These are phyloP conservation scores for Trissolcus japonicus DNA, from an alignment of 2,888 invertebrate genomes.

Conservation along the genomic window DNA sequence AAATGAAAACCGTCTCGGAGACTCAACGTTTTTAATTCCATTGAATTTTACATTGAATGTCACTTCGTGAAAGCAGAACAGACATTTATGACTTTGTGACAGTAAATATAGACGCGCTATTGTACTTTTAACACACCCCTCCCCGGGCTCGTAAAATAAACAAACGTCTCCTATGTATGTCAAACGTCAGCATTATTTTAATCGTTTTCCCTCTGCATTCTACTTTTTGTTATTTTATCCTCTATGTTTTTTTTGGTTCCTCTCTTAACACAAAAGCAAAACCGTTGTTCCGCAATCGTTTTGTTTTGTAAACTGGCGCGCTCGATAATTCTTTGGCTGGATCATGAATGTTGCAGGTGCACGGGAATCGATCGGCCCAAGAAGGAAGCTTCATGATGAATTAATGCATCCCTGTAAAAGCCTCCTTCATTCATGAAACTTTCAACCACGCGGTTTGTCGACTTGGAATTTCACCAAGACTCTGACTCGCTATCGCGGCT, in stretches of 20 bases:
- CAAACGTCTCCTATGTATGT: slow-evolving; percentile 23
- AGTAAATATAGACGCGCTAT: slow-evolving; percentile 8
- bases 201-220: neutral
- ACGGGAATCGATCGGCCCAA: no score
- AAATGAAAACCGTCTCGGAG: no score
- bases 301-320: neutral
- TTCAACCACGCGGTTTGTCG: neutral
- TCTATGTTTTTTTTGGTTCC: slow-evolving; percentile 9
- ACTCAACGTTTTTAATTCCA: no score
- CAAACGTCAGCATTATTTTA: slow-evolving; percentile 15
- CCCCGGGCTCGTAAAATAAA: slow-evolving; percentile 17
- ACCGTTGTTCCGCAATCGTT: no score
- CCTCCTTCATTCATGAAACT: neutral
- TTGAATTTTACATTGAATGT: no score
- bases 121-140: slow-evolving; percentile 24
- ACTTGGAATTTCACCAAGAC: no score
- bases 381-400: no score
- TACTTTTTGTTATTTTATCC: slow-evolving; percentile 4
- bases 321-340: slow-evolving; percentile 5
- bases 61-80: no score
- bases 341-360: no score
- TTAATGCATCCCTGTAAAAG: neutral
- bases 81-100: neutral
- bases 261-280: no score
- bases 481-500: no score